Evolutionary conservation across 1,140 invertebrate genomes (phyloP), one percentile per base, ranked within the genome.

Genomic region (Hycleus cichorii): DNA sequence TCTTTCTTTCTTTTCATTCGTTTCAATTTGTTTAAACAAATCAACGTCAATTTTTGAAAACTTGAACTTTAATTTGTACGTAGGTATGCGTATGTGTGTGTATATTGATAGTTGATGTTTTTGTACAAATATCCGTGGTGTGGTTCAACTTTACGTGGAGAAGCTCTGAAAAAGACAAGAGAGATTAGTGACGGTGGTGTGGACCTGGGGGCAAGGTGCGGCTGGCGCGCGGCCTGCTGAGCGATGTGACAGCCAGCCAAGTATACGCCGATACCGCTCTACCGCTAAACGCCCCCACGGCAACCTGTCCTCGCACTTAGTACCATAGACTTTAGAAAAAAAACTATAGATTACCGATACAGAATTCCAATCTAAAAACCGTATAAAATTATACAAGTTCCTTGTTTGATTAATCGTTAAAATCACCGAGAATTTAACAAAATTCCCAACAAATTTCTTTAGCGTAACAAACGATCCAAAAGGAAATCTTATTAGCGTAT

Each of bases 221-320:
- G 53, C 46, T 44, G 53, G 53, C 53, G 53, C 53, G 53, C 53
- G 46, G 46, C 53, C 53, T 44, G 53, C 53, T 56, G 53, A 56
- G 44, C 53, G 53, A 56, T 56, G 53, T 56, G 53, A 48, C 53
- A 56, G 53, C 40, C 43, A 26, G 52, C 40, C 52, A 46, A 18
- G 7, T 32, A 32, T 44, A 46, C 42, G 52, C 44, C 45, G 44
- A 40, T 32, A 47, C 53, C 44, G 53, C 53, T 38, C 44, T 39
- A 48, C 32, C 47, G 47, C 47, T 12, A 27, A 12, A 49, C 53
- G 46, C 53, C 53, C 53, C 53, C 53, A 44, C 53, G 46, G 53
- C 53, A 48, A 56, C 53, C 44, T 56, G 44, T 56, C 53, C 53
- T 47, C 25, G 32, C 53, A 47, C 26, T 56, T 44, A 53, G n/a